phyloP scores from a whole-genome alignment of 2,113 vertebrate genomes.

The Fukomys damarensis region DNA sequence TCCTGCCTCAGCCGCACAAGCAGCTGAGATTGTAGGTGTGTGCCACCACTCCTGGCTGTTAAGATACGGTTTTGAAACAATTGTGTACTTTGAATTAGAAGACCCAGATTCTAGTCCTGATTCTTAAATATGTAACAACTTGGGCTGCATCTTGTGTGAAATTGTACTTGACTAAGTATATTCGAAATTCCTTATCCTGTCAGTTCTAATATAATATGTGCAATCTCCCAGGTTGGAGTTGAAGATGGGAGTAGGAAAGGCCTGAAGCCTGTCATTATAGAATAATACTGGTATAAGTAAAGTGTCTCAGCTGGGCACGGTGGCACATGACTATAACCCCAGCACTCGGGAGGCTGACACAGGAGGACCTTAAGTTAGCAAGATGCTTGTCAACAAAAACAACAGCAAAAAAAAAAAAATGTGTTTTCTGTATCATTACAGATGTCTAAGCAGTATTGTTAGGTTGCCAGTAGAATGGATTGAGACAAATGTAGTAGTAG shows the following conservation, averaged over 20 bases:
- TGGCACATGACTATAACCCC: not conserved
- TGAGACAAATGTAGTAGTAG: not conserved
- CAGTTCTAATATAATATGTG: not conserved
- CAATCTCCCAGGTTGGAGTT: not conserved
- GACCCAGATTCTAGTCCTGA: conserved; percentile 35
- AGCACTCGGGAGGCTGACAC: not conserved
- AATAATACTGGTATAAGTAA: not conserved
- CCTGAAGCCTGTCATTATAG: not conserved
- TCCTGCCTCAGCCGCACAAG: not conserved
- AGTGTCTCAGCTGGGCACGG: not conserved
- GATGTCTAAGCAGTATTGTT: not conserved
- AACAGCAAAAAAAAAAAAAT: not conserved
- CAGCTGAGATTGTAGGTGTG: not conserved
- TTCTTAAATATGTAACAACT: conserved; percentile 18
- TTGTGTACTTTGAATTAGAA: conserved; percentile 46
- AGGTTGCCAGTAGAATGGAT: not conserved
- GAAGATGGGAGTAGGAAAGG: not conserved
- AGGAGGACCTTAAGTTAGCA: not conserved
- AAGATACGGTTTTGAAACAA: conserved; percentile 5
- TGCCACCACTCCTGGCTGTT: not conserved
- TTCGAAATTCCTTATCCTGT: not conserved
- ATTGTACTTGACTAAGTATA: not conserved
- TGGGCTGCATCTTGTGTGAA: not conserved
- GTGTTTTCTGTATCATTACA: not conserved
- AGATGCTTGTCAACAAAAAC: not conserved